Conservation (phyloP, 2,888 invertebrate genomes). For the Herminia tarsipennalis region DNA sequence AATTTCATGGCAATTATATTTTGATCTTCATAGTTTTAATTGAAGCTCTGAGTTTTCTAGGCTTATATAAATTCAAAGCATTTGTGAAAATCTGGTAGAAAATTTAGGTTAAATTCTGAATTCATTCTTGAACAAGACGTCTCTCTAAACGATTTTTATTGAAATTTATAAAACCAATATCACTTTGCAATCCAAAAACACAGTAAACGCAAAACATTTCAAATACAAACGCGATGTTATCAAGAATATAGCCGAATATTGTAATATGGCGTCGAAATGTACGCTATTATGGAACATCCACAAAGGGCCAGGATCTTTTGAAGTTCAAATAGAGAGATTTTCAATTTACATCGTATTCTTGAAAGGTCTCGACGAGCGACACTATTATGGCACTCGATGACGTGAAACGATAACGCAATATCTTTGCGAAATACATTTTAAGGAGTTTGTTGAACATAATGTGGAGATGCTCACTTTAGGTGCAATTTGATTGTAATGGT, state of each 20-base stretch:
- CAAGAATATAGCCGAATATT: conserved; percentile 43
- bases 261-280: conserved; percentile 42
- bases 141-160: too few species aligned
- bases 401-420: conserved; percentile 10
- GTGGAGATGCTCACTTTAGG: background rate
- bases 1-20: conserved; percentile 1
- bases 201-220: conserved; percentile 9
- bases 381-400: conserved; percentile 34
- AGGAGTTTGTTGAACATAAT: background rate
- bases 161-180: too few species aligned
- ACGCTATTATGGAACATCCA: conserved; percentile 55
- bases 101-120: too few species aligned
- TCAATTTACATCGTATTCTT: conserved; percentile 76
- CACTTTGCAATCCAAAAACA: too few species aligned
- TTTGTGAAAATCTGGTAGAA: too few species aligned
- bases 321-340: conserved; percentile 77
- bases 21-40: background rate
- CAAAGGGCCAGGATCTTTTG: conserved; percentile 71
- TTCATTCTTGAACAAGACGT: too few species aligned
- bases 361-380: conserved; percentile 32
- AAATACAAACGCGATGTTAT: conserved; percentile 27
- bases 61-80: too few species aligned
- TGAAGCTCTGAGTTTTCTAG: background rate
- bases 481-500: too few species aligned
- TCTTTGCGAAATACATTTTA: conserved; percentile 4